Conservation (phyloP, 2,888 invertebrate species). For the Amphipyra tragopoginis region DNA sequence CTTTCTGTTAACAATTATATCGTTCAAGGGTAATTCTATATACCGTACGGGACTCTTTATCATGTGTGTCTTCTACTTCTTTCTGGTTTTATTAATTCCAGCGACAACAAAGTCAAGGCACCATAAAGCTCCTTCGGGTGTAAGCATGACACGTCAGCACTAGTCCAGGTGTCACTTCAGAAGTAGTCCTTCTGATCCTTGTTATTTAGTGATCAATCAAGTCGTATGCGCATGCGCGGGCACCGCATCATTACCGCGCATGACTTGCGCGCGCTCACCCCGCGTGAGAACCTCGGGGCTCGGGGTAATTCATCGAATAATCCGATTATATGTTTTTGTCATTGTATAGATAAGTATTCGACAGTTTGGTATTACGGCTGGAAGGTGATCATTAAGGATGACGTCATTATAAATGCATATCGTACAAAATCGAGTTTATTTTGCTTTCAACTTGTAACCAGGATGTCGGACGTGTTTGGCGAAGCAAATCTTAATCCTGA, state of each 20-base stretch:
- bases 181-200: constrained; percentile 17
- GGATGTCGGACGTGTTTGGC: constrained; percentile 20
- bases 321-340: constrained; percentile 66
- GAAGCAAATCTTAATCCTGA: constrained; percentile 32
- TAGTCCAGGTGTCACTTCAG: too few relatives aligned
- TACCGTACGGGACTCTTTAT: too few relatives aligned
- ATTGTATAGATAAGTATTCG: constrained; percentile 49
- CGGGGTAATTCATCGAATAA: constrained; percentile 61
- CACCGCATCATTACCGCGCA: constrained; percentile 65
- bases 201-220: constrained; percentile 2
- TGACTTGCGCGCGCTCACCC: constrained; percentile 66
- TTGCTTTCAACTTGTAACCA: not conserved
- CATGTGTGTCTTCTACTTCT: too few relatives aligned
- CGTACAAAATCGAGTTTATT: not conserved
- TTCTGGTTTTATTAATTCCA: too few relatives aligned
- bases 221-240: constrained; percentile 36
- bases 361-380: constrained; percentile 38
- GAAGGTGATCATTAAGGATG: constrained; percentile 3
- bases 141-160: too few relatives aligned
- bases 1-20: too few relatives aligned
- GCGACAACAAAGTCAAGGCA: too few relatives aligned
- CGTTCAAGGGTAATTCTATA: too few relatives aligned
- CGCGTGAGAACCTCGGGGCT: constrained; percentile 39
- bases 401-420: constrained; percentile 6
- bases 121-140: too few relatives aligned